These are phyloP conservation scores for Hemibagrus wyckioides DNA, from an alignment of 2,113 vertebrate species.

Conservation along the genomic window DNA sequence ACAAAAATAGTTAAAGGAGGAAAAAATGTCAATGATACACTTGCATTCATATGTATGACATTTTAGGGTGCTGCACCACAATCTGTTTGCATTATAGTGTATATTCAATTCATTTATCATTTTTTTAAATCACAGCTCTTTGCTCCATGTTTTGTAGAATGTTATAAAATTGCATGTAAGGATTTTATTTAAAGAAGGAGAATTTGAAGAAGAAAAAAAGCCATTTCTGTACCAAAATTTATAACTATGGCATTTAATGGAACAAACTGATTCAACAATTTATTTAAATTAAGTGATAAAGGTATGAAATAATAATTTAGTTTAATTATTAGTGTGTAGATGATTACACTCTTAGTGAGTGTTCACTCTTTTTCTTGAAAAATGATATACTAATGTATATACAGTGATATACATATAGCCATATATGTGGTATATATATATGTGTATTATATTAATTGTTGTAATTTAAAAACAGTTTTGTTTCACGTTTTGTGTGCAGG, in stretches of 20 bases:
- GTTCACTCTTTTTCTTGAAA: not conserved
- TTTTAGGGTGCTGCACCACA: not conserved
- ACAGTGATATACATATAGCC: not conserved
- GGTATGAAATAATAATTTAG: not conserved
- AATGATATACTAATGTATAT: not conserved
- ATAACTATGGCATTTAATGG: not conserved
- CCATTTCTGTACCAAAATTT: not conserved
- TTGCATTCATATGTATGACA: not conserved
- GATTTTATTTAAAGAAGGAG: slow-evolving; percentile 71
- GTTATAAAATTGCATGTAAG: slow-evolving; percentile 86
- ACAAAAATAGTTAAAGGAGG: too few relatives aligned
- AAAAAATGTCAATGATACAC: not conserved
- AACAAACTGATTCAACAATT: not conserved
- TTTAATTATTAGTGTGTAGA: not conserved
- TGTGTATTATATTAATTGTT: not conserved
- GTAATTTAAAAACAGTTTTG: not conserved
- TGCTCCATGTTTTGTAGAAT: not conserved
- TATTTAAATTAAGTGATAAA: not conserved
- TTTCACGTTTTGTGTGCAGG: not conserved
- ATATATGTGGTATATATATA: too few relatives aligned
- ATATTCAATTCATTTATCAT: not conserved
- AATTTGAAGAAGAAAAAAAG: not conserved
- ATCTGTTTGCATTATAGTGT: not conserved
- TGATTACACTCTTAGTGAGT: not conserved
- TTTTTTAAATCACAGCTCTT: slow-evolving; percentile 58